A percentile compares a stretch with the other conserved stretches of the same genome.
phyloP scores from a whole-genome alignment of 2,797 vertebrate species.

The Phataginus tricuspis region DNA sequence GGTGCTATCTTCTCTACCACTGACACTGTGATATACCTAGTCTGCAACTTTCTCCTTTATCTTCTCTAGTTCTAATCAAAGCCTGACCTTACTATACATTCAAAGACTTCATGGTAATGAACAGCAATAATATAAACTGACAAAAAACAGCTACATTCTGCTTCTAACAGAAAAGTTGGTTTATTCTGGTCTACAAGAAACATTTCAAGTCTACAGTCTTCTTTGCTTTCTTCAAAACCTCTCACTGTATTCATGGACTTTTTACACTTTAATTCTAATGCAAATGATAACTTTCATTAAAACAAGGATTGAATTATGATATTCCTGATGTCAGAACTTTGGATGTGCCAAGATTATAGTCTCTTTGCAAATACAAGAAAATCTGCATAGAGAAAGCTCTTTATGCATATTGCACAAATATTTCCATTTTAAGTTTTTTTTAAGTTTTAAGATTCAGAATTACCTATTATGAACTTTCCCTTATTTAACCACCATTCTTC shows the following conservation, averaged over 20 bases:
- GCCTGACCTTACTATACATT: not conserved
- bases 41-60: not conserved
- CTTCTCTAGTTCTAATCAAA: not conserved
- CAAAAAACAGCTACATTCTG: not conserved
- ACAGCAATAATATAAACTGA: not conserved
- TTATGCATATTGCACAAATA: not conserved
- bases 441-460: slow-evolving; percentile 43
- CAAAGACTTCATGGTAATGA: not conserved
- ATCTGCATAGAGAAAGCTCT: not conserved
- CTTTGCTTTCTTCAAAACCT: slow-evolving; percentile 15
- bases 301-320: not conserved
- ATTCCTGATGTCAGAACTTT: not conserved
- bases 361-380: not conserved
- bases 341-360: not conserved
- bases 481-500: slow-evolving; percentile 31
- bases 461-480: not conserved
- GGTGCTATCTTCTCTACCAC: not conserved
- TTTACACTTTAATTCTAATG: slow-evolving; percentile 15
- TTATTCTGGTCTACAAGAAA: not conserved
- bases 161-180: not conserved
- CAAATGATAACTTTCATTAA: slow-evolving; percentile 17
- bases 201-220: not conserved
- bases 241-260: not conserved
- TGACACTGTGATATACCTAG: not conserved
- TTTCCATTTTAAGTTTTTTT: not conserved